These are phyloP conservation scores for Isaurus tuberculatus DNA, from an alignment of 92 coral and sea anemone species.

Conservation along the genomic window DNA sequence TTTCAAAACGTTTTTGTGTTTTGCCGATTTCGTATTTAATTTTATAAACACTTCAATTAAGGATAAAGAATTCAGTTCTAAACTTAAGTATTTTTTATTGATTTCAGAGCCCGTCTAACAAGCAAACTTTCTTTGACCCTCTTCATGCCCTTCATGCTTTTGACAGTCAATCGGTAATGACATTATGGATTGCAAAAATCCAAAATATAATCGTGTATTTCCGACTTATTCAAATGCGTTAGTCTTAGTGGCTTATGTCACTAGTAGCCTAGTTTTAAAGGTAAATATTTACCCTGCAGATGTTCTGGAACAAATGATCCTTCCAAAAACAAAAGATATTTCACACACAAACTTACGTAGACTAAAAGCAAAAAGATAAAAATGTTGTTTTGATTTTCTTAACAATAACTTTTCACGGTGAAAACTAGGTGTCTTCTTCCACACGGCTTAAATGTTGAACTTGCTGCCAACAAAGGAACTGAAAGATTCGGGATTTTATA, in stretches of 20 bases:
- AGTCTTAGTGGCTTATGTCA: background rate
- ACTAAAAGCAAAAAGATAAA: background rate
- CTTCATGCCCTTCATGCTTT: too few relatives aligned
- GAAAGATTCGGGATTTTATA: too few relatives aligned
- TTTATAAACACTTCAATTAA: too few relatives aligned
- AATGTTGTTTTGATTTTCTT: background rate
- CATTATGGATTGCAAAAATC: background rate
- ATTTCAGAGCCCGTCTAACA: too few relatives aligned
- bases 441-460: background rate
- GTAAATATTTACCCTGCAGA: slow-evolving; percentile 26
- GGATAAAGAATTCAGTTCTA: too few relatives aligned
- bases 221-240: background rate
- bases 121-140: too few relatives aligned
- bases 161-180: background rate
- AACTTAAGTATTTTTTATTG: too few relatives aligned
- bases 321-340: background rate
- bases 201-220: background rate
- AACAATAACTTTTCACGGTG: background rate
- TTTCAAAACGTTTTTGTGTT: too few relatives aligned
- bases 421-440: background rate
- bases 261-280: background rate
- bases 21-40: too few relatives aligned
- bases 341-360: slow-evolving; percentile 3
- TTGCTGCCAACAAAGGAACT: too few relatives aligned
- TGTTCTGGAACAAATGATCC: slow-evolving; percentile 27